A percentile compares a stretch with the other conserved stretches of the same genome.
Conservation (phyloP, 2,113 vertebrate species). For the Corvus moneduloides region DNA sequence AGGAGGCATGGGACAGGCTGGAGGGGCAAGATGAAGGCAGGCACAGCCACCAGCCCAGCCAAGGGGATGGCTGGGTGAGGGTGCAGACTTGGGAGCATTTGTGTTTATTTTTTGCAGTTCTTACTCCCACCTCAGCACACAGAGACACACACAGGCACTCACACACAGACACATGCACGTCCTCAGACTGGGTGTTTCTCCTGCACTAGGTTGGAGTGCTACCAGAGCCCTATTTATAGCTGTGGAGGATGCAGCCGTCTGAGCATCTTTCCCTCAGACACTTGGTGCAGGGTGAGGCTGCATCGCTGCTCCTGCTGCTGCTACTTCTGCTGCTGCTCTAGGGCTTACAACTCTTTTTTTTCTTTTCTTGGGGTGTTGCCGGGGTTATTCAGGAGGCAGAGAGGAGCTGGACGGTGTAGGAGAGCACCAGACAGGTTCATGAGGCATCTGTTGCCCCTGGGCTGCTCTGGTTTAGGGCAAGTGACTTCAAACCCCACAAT, state of each 20-base stretch:
- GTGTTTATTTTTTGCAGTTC: background rate
- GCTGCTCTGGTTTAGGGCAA: background rate
- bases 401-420: background rate
- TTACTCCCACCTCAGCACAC: background rate
- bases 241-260: background rate
- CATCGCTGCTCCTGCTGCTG: background rate
- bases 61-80: background rate
- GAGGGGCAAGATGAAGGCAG: background rate
- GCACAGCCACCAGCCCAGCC: background rate
- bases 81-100: accelerated
- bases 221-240: background rate
- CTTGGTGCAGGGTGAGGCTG: background rate
- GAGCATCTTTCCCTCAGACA: background rate
- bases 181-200: background rate
- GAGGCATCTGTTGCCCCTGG: background rate
- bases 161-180: background rate
- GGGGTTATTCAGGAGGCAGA: background rate
- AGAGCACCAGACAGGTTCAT: background rate
- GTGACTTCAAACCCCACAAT: background rate
- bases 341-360: background rate
- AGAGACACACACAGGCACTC: background rate
- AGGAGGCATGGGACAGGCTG: background rate
- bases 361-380: background rate
- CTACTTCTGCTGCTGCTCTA: background rate
- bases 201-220: background rate